Evolutionary conservation across 2,888 invertebrate genomes (phyloP).

Genomic region (Halictus quadricinctus): DNA sequence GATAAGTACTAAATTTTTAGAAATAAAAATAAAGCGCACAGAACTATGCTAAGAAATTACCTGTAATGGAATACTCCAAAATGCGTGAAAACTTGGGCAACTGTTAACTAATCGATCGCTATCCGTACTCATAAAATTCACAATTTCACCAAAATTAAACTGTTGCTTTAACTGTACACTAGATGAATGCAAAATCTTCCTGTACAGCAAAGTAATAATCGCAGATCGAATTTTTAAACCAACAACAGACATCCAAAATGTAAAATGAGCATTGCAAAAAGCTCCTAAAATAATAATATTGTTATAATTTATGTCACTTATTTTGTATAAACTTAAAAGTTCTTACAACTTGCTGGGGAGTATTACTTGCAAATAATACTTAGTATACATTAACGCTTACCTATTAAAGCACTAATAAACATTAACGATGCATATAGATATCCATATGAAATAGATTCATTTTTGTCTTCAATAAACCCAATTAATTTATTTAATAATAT

Average conservation of each 20-base stretch:
- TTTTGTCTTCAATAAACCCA: conserved; percentile 89
- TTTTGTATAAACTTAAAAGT: conserved; percentile 52
- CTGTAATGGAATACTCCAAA: conserved; percentile 98
- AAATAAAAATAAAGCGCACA: not conserved
- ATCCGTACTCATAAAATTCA: conserved; percentile 98
- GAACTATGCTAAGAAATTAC: conserved; percentile 80
- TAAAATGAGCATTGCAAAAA: conserved; percentile 93
- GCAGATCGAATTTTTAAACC: conserved; percentile 94
- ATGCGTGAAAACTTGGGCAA: conserved; percentile 96
- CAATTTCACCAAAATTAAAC: conserved; percentile 91
- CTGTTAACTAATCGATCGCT: conserved; percentile 97
- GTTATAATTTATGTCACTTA: not conserved
- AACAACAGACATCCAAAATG: conserved; percentile 92
- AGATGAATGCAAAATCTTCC: conserved; percentile 85
- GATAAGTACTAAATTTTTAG: not conserved
- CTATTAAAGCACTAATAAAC: conserved; percentile 86
- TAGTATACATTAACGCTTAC: conserved; percentile 82
- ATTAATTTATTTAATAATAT: conserved; percentile 93
- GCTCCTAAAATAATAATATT: conserved; percentile 84
- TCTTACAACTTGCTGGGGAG: not conserved
- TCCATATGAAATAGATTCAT: conserved; percentile 86
- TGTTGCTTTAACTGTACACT: conserved; percentile 77
- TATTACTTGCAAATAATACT: not conserved
- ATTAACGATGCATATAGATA: conserved; percentile 88
- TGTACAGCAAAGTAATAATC: conserved; percentile 91